Base-by-base conservation (phyloP, 2,888 invertebrate genomes). In the Amaurobius ferox region DNA sequence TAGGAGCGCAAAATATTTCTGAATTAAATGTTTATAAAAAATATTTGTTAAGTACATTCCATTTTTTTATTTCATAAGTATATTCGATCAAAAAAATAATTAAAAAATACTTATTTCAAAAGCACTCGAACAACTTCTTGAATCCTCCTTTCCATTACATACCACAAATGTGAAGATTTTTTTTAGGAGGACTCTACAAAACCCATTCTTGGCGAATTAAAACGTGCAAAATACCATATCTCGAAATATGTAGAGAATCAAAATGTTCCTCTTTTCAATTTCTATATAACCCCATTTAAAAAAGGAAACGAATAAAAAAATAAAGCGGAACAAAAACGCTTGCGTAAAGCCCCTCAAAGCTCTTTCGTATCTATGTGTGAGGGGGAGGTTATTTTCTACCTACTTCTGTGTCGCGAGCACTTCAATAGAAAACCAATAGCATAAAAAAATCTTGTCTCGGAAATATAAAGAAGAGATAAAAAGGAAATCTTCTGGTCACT, bases 401-500 rank as follows among this genome's bases (percentile, higher is more conserved):
- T 6, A 40, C 68, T 68, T 40, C 35, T 35, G 28, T 13, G 9
- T 39, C 30, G 3, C 61, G 30, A 30, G 30, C 40, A 9, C 28
- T 68, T 68, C 40, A 39, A 68, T 68, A 68, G 40, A 40, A 68
- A 67, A 68, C 40, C 68, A 40, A 68, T 68, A 68, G 67, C 16
- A 35, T 68, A 40, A 35, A 35, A 28, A 35, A 67, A 35, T 35
- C 67, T 40, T 40, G 16, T 67, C 64, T 64, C 13, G 26, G n/a
- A 64, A 64, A 64, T 35, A 35, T 26, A 68, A 68, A 40, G 13
- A 32, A 39, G 68, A 40, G 19, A 68, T 68, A 40, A 28, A 68
- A 39, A 28, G 28, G 23, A 68, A 32, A n/a, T 19, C 35, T 40
- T 28, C 68, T 68, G 68, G 68, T 68, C 68, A 68, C 28, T 68